These are phyloP conservation scores for Dendrocincla fuliginosa DNA, from an alignment of 2,797 vertebrate genomes.

Conservation along the genomic window DNA sequence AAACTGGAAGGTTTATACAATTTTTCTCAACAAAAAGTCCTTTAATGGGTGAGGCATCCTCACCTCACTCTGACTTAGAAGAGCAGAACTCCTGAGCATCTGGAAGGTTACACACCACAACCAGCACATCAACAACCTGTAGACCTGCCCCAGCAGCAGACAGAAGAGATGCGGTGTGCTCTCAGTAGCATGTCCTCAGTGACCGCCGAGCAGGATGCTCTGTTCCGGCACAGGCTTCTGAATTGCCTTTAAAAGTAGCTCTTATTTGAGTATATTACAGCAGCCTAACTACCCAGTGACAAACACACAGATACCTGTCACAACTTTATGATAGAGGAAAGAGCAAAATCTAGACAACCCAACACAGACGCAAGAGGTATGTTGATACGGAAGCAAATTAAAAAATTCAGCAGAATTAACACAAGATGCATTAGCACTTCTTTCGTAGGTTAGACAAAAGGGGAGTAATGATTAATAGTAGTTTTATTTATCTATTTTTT, in stretches of 20 bases:
- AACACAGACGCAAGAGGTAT: background rate
- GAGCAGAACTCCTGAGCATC: background rate
- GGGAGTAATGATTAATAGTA: background rate
- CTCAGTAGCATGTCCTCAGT: background rate
- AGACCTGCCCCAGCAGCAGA: background rate
- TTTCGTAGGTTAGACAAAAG: background rate
- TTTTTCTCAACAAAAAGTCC: background rate
- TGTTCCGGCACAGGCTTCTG: background rate
- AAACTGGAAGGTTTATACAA: background rate
- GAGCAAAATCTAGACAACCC: background rate
- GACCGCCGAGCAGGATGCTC: background rate
- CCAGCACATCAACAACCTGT: background rate
- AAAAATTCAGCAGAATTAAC: background rate
- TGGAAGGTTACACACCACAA: background rate
- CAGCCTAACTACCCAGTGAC: background rate
- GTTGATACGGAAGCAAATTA: background rate
- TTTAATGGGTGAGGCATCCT: background rate
- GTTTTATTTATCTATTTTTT: background rate
- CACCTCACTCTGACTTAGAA: background rate
- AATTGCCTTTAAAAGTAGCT: background rate
- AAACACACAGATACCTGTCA: background rate
- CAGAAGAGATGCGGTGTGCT: background rate
- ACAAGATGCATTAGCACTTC: background rate
- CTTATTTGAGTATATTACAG: background rate
- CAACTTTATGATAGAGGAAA: background rate